A percentile compares a stretch with the other conserved stretches of the same genome.
These are phyloP conservation scores for Atopsyche davidsoni DNA, from an alignment of 1,140 invertebrate species.

Conservation along the genomic window DNA sequence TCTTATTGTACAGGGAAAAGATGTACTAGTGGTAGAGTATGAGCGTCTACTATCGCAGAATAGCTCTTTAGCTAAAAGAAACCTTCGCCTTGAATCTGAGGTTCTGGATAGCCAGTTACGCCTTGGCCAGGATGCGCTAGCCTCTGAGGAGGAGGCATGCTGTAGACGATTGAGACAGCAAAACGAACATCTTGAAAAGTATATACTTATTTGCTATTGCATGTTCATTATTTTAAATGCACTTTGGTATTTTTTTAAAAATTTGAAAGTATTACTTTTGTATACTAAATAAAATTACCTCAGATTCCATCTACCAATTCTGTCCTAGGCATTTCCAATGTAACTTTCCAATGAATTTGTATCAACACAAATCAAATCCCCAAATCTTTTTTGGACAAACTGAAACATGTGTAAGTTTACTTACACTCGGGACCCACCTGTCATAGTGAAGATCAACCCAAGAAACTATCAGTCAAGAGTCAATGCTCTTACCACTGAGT, in stretches of 20 bases:
- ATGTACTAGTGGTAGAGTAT: constrained; percentile 41
- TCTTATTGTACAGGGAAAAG: constrained; percentile 47
- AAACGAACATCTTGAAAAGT: constrained; percentile 26
- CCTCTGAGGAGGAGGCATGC: constrained; percentile 15
- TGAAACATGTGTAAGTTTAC: too few species aligned
- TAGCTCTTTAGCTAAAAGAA: constrained; percentile 40
- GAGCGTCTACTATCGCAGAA: constrained; percentile 42
- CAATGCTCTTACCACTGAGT: too few species aligned
- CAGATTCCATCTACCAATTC: too few species aligned
- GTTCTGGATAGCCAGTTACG: constrained; percentile 40
- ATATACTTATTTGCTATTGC: constrained; percentile 2
- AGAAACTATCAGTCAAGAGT: too few species aligned
- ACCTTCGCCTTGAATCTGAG: constrained; percentile 42
- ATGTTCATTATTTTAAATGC: too few species aligned
- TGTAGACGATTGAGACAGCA: constrained; percentile 19
- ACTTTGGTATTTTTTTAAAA: not conserved
- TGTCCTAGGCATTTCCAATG: too few species aligned
- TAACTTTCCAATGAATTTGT: too few species aligned
- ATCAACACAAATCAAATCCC: too few species aligned
- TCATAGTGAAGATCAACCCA: too few species aligned
- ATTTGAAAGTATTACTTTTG: not conserved
- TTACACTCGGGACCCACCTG: too few species aligned
- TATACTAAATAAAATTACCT: too few species aligned
- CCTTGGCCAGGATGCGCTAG: constrained; percentile 11
- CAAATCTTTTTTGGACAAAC: too few species aligned